Percentiles rank a stretch among this genome's conserved stretches.
phyloP scores from a whole-genome alignment of 30 jellyfish, hydroid and myxozoan species.

The Catostylus mosaicus region DNA sequence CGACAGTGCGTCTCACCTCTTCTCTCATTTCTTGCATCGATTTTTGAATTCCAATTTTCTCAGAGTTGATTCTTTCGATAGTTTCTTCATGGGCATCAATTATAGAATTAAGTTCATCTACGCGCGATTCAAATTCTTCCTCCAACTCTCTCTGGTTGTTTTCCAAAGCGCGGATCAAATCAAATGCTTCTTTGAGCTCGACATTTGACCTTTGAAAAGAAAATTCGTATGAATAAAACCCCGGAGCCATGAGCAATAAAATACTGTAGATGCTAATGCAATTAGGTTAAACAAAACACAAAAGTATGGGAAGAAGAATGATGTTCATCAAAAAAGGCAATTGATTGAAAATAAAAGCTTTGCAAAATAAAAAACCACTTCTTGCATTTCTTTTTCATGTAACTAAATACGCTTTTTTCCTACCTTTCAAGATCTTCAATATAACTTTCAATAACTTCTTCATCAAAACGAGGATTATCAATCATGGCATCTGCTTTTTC shows the following conservation, averaged over 20 bases:
- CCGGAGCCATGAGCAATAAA: too few relatives aligned
- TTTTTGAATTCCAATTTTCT: constrained; percentile 57
- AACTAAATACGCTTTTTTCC: background rate
- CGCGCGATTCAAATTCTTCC: constrained; percentile 17
- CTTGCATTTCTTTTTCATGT: too few relatives aligned
- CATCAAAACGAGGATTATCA: constrained; percentile 42
- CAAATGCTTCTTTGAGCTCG: constrained; percentile 59
- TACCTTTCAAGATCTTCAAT: constrained; percentile 43
- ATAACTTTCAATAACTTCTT: constrained; percentile 10
- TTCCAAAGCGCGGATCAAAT: constrained; percentile 58
- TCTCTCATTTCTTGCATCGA: constrained; percentile 68
- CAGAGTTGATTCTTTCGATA: constrained; percentile 24
- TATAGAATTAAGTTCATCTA: background rate
- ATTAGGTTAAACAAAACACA: too few relatives aligned
- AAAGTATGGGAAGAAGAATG: too few relatives aligned
- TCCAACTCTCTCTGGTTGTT: constrained; percentile 30
- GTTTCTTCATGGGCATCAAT: constrained; percentile 25
- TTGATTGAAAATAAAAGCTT: too few relatives aligned
- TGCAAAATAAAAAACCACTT: too few relatives aligned
- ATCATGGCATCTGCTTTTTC: background rate
- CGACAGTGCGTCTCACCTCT: constrained; percentile 39
- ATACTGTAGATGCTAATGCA: too few relatives aligned
- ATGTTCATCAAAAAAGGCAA: too few relatives aligned
- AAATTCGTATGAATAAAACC: too few relatives aligned
- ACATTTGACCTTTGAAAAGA: constrained; percentile 26